Percentiles rank a stretch among this genome's conserved stretches.
Evolutionary conservation across 1,140 invertebrate species (phyloP).

Genomic region (Acyrthosiphon pisum): DNA sequence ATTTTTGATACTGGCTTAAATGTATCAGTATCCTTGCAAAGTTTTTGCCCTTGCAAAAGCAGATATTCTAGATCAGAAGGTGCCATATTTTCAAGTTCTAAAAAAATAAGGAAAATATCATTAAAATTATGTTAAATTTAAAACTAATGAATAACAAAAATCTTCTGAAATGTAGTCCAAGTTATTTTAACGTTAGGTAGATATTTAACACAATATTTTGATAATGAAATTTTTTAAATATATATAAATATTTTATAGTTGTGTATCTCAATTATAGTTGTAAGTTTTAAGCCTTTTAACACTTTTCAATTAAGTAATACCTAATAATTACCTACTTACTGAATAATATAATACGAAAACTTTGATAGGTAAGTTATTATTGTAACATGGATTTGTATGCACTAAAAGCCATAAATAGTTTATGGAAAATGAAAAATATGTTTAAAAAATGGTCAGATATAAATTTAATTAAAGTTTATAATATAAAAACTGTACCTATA

Average conservation of each 20-base stretch:
- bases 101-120: slow-evolving; percentile 5
- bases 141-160: background rate
- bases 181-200: no score
- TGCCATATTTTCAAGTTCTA: slow-evolving; percentile 27
- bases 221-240: no score
- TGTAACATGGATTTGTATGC: background rate
- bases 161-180: no score
- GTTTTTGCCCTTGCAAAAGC: slow-evolving; percentile 39
- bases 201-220: no score
- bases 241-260: no score
- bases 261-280: no score
- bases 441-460: background rate
- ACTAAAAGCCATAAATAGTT: background rate
- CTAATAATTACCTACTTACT: no score
- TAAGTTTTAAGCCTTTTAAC: no score
- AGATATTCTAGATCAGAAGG: slow-evolving; percentile 40
- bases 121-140: background rate
- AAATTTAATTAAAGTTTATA: background rate
- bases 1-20: slow-evolving; percentile 52
- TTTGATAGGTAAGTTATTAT: background rate
- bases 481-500: no score
- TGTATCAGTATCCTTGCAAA: slow-evolving; percentile 38
- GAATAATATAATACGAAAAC: background rate
- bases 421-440: no score
- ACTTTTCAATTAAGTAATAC: no score